Evolutionary conservation across 2,888 invertebrate species (phyloP), one percentile per base, ranked within the genome.

Genomic region (Parnassius glacialis): DNA sequence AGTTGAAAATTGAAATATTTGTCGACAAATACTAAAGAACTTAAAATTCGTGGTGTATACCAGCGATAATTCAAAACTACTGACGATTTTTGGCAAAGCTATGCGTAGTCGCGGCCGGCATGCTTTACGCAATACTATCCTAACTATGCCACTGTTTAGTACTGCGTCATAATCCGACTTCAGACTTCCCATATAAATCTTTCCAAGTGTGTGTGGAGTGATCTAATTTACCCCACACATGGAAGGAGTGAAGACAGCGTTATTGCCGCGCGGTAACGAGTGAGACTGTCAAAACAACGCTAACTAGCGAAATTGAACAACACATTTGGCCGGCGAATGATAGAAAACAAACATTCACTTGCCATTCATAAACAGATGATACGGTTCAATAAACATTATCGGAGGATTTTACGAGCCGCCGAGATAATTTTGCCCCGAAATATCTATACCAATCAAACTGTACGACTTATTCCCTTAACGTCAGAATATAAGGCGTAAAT

Each of bases 341-440:
- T 90, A 87, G 84, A 84, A 89, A 89, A 88, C 87, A 90, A 89
- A 88, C 88, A 88, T 78, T 83, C 81, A 84, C 82, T 81, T 81
- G 82, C 82, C 84, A 84, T 84, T 85, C 83, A 81, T 77, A 79
- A 84, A 84, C 84, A 85, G 75, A 83, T 80, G 80, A 85, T 81
- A 70, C 78, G 83, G 83, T 85, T 83, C 80, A 83, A 86, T 83
- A 85, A 87, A 87, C 87, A 86, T 76, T 83, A 84, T 81, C 74
- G 78, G 79, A 81, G 76, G 74, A 80, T 84, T 87, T 87, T 87
- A 88, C 84, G 84, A 81, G 68, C 76, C 68, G 83, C 78, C 77
- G 76, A 85, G 85, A 88, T 88, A 87, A 87, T 86, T 83, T 81
- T 72, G 73, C 73, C 74, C 79, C 76, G 80, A 83, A 82, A 81